phyloP scores from a whole-genome alignment of 2,888 invertebrate species.

The Apamea sordens region DNA sequence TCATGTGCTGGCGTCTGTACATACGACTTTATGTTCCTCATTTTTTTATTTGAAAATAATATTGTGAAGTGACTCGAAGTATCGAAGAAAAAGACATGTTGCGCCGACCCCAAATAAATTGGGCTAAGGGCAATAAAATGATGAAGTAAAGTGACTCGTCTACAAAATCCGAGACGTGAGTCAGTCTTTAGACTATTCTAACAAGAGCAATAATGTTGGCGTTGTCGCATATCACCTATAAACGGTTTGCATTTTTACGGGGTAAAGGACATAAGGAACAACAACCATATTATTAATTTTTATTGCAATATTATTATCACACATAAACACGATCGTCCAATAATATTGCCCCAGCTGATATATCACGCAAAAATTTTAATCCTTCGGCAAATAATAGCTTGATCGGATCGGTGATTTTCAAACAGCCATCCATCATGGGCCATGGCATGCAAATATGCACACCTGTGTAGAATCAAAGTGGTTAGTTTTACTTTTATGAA shows the following conservation, averaged over 20 bases:
- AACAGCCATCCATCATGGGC: slow-evolving; percentile 36
- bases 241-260: neutral
- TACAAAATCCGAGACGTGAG: neutral
- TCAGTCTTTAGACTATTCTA: neutral
- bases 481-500: slow-evolving; percentile 4
- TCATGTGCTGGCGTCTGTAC: neutral
- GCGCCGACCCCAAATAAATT: too few species aligned
- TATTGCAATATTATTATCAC: neutral
- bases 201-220: neutral
- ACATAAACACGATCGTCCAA: neutral
- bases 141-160: neutral
- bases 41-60: neutral
- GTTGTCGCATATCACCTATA: neutral
- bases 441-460: slow-evolving; percentile 40
- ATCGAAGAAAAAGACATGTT: neutral
- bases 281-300: neutral
- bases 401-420: slow-evolving; percentile 21
- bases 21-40: neutral
- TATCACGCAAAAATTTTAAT: neutral
- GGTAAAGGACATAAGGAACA: neutral
- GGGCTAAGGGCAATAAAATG: neutral
- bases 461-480: slow-evolving; percentile 42
- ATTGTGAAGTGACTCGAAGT: neutral
- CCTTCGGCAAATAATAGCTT: slow-evolving; percentile 13
- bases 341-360: slow-evolving; percentile 8